Conservation (phyloP, 1,140 invertebrate genomes). For the Achatina immaculata region DNA sequence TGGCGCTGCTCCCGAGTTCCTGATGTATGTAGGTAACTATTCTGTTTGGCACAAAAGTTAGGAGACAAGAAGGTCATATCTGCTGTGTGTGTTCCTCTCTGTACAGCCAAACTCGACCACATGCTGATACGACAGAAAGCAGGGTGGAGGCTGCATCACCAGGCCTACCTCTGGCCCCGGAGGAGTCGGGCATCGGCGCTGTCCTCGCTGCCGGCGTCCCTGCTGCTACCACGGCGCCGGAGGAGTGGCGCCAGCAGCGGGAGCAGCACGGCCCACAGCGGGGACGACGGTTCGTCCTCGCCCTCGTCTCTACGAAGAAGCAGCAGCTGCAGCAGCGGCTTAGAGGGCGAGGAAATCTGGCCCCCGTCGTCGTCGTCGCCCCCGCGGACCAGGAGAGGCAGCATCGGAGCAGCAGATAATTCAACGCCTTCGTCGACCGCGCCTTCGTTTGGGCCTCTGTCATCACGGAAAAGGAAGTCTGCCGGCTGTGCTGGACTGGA, state of each 20-base stretch:
- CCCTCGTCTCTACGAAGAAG: not conserved
- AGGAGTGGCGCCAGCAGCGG: not conserved
- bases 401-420: not conserved
- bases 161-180: constrained; percentile 32
- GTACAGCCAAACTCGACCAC: not conserved
- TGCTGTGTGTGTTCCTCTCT: no score
- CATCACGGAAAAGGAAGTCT: not conserved
- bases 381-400: not conserved
- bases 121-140: constrained; percentile 33
- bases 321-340: not conserved
- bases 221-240: not conserved
- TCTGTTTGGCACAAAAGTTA: no score
- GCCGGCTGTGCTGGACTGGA: not conserved
- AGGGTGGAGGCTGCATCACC: constrained; percentile 30
- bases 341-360: not conserved
- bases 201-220: not conserved
- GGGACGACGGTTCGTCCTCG: not conserved
- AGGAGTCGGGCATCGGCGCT: not conserved
- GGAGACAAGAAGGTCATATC: no score
- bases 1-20: no score
- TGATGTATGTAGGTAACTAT: no score
- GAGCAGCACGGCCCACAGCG: not conserved
- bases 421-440: not conserved
- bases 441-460: not conserved
- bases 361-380: not conserved